Conservation (phyloP, 2,113 vertebrate species). For the Lophius piscatorius region DNA sequence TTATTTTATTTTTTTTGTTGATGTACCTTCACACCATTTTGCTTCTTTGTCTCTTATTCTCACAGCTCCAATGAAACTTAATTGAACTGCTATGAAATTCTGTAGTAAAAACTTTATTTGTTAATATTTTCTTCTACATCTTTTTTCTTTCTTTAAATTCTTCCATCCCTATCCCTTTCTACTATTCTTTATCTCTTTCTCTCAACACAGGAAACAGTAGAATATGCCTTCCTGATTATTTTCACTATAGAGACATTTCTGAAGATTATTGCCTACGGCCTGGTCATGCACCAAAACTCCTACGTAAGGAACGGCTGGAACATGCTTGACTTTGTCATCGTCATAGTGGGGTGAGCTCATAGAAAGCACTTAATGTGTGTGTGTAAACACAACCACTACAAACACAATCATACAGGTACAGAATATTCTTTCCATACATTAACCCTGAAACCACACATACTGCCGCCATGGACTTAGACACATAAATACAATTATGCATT, state of each 20-base stretch:
- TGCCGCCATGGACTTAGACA: neutral
- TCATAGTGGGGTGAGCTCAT: slow-evolving; percentile 95
- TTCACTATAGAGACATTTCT: slow-evolving; percentile 99
- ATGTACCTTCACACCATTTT: no score
- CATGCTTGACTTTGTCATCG: slow-evolving; percentile 99
- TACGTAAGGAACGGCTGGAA: slow-evolving; percentile 99
- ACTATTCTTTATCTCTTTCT: neutral
- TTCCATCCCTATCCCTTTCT: neutral
- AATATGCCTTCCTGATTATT: slow-evolving; percentile 99
- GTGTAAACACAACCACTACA: neutral
- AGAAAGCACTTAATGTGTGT: neutral
- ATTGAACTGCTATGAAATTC: no score
- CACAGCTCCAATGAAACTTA: no score
- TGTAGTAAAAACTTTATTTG: no score
- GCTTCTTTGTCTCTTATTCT: no score
- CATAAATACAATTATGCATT: neutral
- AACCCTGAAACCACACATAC: neutral
- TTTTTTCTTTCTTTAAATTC: neutral
- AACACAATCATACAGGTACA: neutral
- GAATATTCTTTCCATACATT: neutral
- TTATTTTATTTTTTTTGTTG: no score
- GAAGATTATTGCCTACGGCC: slow-evolving; percentile 99
- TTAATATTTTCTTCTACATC: no score
- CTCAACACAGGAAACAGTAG: slow-evolving; percentile 93
- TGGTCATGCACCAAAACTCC: slow-evolving; percentile 97